Evolutionary conservation across 2,888 invertebrate genomes (phyloP).

Genomic region (Cephalotes varians): DNA sequence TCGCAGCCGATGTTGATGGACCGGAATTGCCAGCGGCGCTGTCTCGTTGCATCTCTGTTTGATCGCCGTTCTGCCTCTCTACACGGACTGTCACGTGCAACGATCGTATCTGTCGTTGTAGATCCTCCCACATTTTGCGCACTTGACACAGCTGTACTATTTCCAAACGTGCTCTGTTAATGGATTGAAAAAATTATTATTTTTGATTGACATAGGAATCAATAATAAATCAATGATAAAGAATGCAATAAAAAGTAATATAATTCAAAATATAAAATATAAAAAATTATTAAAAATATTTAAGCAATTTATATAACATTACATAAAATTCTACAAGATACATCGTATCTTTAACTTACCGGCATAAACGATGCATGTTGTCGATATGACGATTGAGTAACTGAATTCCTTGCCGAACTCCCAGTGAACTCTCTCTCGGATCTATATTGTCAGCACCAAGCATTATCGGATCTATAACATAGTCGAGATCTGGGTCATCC

Average conservation of each 20-base stretch:
- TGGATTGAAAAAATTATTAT: conserved; percentile 2
- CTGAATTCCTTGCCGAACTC: conserved; percentile 79
- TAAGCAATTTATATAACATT: background rate
- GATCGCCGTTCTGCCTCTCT: conserved; percentile 62
- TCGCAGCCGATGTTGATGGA: conserved; percentile 64
- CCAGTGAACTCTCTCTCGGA: conserved; percentile 55
- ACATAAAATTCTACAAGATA: background rate
- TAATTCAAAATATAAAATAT: background rate
- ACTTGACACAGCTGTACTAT: conserved; percentile 87
- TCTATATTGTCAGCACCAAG: conserved; percentile 27
- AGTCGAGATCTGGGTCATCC: conserved; percentile 26
- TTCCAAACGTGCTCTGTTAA: conserved; percentile 78
- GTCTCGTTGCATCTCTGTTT: conserved; percentile 33
- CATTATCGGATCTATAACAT: conserved; percentile 15
- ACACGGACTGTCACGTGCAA: conserved; percentile 86
- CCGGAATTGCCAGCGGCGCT: background rate
- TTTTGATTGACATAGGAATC: background rate
- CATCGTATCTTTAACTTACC: conserved; percentile 66
- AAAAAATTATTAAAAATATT: no score
- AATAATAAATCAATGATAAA: no score
- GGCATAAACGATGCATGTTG: conserved; percentile 83
- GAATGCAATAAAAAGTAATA: background rate
- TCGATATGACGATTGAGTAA: conserved; percentile 83
- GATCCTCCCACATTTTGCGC: conserved; percentile 89
- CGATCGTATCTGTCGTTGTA: conserved; percentile 88